A percentile compares a stretch with the other conserved stretches of the same genome.
phyloP scores from a whole-genome alignment of 2,113 vertebrate species.

The Pachypanchax playfairii region DNA sequence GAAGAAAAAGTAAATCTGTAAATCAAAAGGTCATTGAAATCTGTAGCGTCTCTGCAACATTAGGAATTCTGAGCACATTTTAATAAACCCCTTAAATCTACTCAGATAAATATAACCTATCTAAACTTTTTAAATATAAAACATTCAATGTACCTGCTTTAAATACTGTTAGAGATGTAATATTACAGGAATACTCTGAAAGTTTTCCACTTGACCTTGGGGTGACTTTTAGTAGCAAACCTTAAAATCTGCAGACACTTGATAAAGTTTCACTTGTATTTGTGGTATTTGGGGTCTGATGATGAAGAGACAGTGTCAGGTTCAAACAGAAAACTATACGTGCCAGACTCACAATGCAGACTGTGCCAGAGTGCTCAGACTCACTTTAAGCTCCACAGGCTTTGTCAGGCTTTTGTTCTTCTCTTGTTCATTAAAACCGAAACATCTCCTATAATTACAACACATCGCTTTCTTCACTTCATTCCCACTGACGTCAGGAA shows the following conservation, averaged over 20 bases:
- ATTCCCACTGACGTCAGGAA: neutral
- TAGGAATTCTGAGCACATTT: too few species aligned
- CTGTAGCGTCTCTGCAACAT: too few species aligned
- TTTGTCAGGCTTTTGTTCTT: slow-evolving; percentile 53
- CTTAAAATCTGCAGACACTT: neutral
- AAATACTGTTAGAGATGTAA: neutral
- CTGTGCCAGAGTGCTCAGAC: slow-evolving; percentile 65
- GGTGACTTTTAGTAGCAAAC: neutral
- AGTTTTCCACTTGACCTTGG: slow-evolving; percentile 15
- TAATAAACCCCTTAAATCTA: too few species aligned
- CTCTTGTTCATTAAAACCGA: slow-evolving; percentile 21
- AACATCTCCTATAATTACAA: slow-evolving; percentile 23
- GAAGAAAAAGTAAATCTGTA: slow-evolving; percentile 52
- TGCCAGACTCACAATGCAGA: slow-evolving; percentile 63
- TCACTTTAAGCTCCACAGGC: slow-evolving; percentile 34
- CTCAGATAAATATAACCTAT: too few species aligned
- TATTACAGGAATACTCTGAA: neutral
- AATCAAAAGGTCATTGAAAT: neutral
- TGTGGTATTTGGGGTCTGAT: slow-evolving; percentile 23
- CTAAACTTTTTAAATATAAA: too few species aligned
- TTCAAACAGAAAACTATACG: slow-evolving; percentile 54
- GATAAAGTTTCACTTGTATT: slow-evolving; percentile 22
- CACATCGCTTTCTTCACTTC: slow-evolving; percentile 15
- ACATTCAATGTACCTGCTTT: neutral
- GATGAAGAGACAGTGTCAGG: slow-evolving; percentile 33